Evolutionary conservation across 92 coral and sea anemone genomes (phyloP).

Genomic region (Phymanthus crucifer): DNA sequence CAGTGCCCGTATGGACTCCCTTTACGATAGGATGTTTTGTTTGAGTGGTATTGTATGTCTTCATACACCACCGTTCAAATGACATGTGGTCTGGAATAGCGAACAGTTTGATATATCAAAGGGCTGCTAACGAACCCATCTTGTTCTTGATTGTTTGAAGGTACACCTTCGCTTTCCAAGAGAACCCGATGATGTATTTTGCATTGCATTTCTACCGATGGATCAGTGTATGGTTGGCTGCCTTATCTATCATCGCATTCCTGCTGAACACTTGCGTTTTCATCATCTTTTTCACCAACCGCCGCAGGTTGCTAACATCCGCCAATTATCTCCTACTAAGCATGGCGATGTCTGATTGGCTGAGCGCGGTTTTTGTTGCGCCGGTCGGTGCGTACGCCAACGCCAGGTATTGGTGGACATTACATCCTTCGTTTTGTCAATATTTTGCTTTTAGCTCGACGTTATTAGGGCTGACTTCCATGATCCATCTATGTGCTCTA

Average conservation of each 20-base stretch:
- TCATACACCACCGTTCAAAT: too few relatives aligned
- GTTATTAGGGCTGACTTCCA: conserved; percentile 52
- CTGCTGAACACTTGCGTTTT: conserved; percentile 52
- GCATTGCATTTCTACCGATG: conserved; percentile 19
- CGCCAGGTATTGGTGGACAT: conserved; percentile 42
- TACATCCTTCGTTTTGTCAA: conserved; percentile 38
- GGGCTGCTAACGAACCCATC: neutral
- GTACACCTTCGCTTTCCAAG: neutral
- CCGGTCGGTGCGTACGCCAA: conserved; percentile 60
- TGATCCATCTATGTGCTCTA: conserved; percentile 62
- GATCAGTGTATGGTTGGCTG: conserved; percentile 21
- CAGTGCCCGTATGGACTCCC: too few relatives aligned
- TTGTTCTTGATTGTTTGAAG: neutral
- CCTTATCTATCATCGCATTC: conserved; percentile 23
- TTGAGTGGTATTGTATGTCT: too few relatives aligned
- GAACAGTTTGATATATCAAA: too few relatives aligned
- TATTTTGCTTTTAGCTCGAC: conserved; percentile 57
- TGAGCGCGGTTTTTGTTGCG: conserved; percentile 31
- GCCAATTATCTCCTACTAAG: conserved; percentile 53
- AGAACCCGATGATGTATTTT: neutral
- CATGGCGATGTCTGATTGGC: conserved; percentile 68
- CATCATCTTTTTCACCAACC: conserved; percentile 44
- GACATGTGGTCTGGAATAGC: too few relatives aligned
- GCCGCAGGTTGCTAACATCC: conserved; percentile 28
- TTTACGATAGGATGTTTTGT: too few relatives aligned